Evolutionary conservation across 2,797 vertebrate genomes (phyloP).

Genomic region (Anguilla obscura): DNA sequence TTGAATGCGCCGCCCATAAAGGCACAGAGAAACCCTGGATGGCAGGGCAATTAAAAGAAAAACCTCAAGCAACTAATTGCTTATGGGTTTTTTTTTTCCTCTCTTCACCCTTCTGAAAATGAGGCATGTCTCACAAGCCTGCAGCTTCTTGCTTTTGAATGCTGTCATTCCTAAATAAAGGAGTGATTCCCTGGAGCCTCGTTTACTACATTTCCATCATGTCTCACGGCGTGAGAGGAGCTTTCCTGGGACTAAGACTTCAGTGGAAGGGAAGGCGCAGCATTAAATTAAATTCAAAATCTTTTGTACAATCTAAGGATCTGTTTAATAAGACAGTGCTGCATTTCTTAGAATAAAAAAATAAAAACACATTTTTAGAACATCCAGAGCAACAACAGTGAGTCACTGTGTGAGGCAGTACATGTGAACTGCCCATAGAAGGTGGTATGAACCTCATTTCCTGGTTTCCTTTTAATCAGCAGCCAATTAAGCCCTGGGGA

Average conservation of each 20-base stretch:
- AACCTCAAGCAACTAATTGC: neutral
- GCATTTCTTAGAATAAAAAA: neutral
- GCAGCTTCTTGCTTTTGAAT: slow-evolving; percentile 1
- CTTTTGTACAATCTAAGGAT: neutral
- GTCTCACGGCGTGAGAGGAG: neutral
- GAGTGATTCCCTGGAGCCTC: neutral
- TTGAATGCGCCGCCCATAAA: neutral
- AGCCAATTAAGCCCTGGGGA: neutral
- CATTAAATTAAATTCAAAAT: neutral
- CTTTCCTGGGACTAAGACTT: neutral
- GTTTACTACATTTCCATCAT: neutral
- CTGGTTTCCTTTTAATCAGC: neutral
- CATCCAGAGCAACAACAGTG: neutral
- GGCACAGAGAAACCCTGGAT: neutral
- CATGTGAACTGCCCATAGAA: neutral
- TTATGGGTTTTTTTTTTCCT: neutral
- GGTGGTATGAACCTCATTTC: neutral
- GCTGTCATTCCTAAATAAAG: slow-evolving; percentile 3
- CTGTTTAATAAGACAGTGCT: neutral
- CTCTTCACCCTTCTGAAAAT: neutral
- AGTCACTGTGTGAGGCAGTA: neutral
- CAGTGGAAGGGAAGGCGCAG: neutral
- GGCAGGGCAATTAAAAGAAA: neutral
- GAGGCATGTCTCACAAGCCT: neutral
- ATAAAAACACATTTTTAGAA: neutral